phyloP scores from a whole-genome alignment of 2,113 vertebrate genomes.

The Sinocyclocheilus anophthalmus region DNA sequence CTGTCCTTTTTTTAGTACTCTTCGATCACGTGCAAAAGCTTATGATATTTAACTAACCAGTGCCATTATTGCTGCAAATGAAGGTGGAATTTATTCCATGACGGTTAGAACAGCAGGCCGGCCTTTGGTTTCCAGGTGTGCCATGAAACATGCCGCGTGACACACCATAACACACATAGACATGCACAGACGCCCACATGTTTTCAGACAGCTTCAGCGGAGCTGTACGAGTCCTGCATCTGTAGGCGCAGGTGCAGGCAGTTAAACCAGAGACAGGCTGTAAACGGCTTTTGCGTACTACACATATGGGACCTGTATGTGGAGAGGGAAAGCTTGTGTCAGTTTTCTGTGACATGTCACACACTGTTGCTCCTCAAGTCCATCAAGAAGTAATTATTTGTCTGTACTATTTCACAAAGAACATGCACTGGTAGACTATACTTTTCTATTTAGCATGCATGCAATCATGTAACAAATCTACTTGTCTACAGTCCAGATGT shows the following conservation, averaged over 20 bases:
- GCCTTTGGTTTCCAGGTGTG: constrained; percentile 49
- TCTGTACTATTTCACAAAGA: background rate
- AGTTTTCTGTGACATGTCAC: constrained; percentile 41
- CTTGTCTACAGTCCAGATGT: background rate
- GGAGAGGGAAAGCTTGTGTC: constrained; percentile 26
- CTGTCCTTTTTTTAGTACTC: background rate
- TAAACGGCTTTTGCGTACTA: constrained; percentile 29
- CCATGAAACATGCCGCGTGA: constrained; percentile 12
- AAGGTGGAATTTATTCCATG: constrained; percentile 37
- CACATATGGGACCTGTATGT: constrained; percentile 44
- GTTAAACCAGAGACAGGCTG: constrained; percentile 55
- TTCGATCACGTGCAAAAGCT: constrained; percentile 36
- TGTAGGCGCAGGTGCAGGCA: constrained; percentile 51
- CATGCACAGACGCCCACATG: constrained; percentile 2
- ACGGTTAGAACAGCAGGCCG: background rate
- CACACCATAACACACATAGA: constrained; percentile 2
- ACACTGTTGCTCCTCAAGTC: constrained; percentile 5
- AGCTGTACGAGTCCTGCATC: constrained; percentile 1
- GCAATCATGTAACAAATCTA: background rate
- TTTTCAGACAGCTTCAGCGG: constrained; percentile 4
- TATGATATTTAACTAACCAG: constrained; percentile 45
- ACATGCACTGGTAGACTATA: background rate
- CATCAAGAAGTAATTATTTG: constrained; percentile 43
- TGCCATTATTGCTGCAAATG: constrained; percentile 41
- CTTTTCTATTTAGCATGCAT: background rate